Conservation (phyloP, 2,888 invertebrate genomes). For the Microchrysa polita region DNA sequence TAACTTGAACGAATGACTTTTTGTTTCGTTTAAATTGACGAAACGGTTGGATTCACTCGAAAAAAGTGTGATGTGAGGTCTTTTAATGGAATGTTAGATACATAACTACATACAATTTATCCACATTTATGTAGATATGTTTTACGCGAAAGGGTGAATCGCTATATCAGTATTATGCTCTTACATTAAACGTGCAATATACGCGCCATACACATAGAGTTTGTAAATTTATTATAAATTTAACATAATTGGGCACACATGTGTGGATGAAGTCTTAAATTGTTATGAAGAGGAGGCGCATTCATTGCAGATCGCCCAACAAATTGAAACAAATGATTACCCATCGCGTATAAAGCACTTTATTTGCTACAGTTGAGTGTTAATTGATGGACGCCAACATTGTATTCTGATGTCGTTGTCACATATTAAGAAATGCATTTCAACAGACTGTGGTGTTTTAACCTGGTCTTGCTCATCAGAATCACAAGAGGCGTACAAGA, state of each 20-base stretch:
- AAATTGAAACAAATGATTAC: slow-evolving; percentile 34
- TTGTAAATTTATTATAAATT: neutral
- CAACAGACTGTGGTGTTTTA: no score
- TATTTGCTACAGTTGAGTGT: slow-evolving; percentile 16
- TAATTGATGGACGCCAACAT: slow-evolving; percentile 36
- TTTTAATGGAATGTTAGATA: neutral
- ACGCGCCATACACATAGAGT: no score
- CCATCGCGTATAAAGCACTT: slow-evolving; percentile 19
- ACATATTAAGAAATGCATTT: neutral
- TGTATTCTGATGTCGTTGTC: slow-evolving; percentile 6
- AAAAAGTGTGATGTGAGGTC: slow-evolving; percentile 6
- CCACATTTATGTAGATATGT: neutral
- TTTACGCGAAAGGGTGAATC: neutral
- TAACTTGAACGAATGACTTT: neutral
- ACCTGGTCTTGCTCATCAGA: no score
- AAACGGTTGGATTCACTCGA: neutral
- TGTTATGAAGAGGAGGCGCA: neutral
- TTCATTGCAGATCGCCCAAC: slow-evolving; percentile 12
- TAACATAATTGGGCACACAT: neutral
- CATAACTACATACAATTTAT: no score
- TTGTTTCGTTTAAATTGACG: slow-evolving; percentile 2
- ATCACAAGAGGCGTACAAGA: no score
- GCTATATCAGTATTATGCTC: no score
- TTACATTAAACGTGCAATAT: neutral
- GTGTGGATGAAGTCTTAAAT: neutral